Percentiles rank a stretch among this genome's conserved stretches.
Evolutionary conservation across 2,888 invertebrate species (phyloP).

Genomic region (Xestia xanthographa): DNA sequence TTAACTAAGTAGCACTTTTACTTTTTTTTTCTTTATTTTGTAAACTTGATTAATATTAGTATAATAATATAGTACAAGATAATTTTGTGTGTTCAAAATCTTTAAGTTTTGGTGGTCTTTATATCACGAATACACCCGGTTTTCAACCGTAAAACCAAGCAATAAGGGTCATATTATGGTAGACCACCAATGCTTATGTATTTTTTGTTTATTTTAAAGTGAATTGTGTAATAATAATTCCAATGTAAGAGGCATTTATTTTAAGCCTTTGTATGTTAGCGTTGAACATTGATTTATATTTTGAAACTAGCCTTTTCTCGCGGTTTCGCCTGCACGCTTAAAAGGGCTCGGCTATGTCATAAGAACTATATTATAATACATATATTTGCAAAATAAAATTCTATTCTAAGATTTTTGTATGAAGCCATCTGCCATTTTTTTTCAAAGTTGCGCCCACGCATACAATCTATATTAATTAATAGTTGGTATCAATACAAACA

Average conservation of each 20-base stretch:
- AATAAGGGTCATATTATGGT: slow-evolving; percentile 3
- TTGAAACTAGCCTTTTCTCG: not conserved
- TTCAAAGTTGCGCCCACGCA: too few species aligned
- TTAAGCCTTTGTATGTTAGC: slow-evolving; percentile 11
- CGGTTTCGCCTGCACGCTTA: too few species aligned
- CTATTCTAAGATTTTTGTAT: too few species aligned
- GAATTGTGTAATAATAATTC: slow-evolving; percentile 39
- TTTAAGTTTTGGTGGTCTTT: slow-evolving; percentile 27
- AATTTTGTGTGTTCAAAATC: slow-evolving; percentile 47
- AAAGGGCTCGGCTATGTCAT: too few species aligned
- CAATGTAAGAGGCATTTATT: slow-evolving; percentile 50
- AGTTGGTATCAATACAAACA: too few species aligned
- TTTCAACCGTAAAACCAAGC: slow-evolving; percentile 2
- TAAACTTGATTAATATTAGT: slow-evolving; percentile 30
- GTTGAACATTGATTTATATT: slow-evolving; percentile 4
- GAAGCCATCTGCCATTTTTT: too few species aligned
- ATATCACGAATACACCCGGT: not conserved
- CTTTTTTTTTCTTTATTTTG: slow-evolving; percentile 15
- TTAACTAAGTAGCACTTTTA: slow-evolving; percentile 4
- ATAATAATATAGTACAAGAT: slow-evolving; percentile 43
- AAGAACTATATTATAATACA: too few species aligned
- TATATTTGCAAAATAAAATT: too few species aligned
- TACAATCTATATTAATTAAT: too few species aligned
- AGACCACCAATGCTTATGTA: slow-evolving; percentile 12
- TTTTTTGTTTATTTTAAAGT: not conserved